A percentile compares a stretch with the other conserved stretches of the same genome.
phyloP scores from a whole-genome alignment of 2,797 vertebrate genomes.

The Liparis tanakae region DNA sequence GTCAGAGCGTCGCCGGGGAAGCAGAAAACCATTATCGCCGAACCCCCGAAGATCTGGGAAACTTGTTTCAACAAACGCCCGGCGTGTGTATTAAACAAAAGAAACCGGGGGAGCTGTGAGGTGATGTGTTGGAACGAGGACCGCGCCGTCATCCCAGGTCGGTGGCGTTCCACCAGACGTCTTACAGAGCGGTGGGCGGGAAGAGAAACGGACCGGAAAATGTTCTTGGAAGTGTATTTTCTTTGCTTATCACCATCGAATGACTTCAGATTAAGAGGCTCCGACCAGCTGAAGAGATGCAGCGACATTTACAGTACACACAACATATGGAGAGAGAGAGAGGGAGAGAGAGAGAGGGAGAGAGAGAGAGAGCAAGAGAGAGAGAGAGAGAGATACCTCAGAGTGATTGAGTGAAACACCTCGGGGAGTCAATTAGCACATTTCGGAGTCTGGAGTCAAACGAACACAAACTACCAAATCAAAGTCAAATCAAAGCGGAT shows the following conservation, averaged over 20 bases:
- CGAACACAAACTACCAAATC: slow-evolving; percentile 53
- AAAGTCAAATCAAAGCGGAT: slow-evolving; percentile 58
- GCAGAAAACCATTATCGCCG: slow-evolving; percentile 50
- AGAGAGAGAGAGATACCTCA: slow-evolving; percentile 31
- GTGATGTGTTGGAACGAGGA: slow-evolving; percentile 18
- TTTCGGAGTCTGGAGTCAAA: slow-evolving; percentile 54
- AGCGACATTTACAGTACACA: slow-evolving; percentile 40
- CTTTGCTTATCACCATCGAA: neutral
- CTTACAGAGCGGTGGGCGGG: neutral
- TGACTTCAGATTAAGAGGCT: slow-evolving; percentile 36
- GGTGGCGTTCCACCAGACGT: neutral
- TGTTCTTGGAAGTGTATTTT: neutral
- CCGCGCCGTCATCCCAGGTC: neutral
- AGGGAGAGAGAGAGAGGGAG: slow-evolving; percentile 25
- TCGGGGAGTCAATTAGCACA: slow-evolving; percentile 42
- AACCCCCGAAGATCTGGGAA: slow-evolving; percentile 12
- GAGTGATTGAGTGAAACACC: slow-evolving; percentile 45
- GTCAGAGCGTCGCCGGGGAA: slow-evolving; percentile 28
- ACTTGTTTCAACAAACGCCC: slow-evolving; percentile 36
- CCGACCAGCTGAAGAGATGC: slow-evolving; percentile 13
- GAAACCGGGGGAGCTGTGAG: slow-evolving; percentile 30
- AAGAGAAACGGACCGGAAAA: neutral
- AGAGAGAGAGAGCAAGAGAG: slow-evolving; percentile 37
- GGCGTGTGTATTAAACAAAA: slow-evolving; percentile 47
- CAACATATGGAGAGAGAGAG: slow-evolving; percentile 21